phyloP scores from a whole-genome alignment of 2,113 vertebrate genomes.

The Tonatia bakeri region DNA sequence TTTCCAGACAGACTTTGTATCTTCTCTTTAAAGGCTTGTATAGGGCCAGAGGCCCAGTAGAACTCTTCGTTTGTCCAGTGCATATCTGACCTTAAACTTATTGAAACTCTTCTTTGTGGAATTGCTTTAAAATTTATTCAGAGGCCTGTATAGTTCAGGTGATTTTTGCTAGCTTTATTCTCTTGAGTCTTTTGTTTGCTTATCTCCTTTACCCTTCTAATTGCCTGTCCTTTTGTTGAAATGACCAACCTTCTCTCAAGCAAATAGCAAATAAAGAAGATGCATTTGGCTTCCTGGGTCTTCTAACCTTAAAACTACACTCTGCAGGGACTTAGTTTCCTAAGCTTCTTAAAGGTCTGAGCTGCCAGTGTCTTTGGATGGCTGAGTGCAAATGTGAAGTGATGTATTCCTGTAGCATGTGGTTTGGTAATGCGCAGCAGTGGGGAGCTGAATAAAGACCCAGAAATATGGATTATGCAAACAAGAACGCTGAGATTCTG shows the following conservation, averaged over 20 bases:
- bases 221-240: slow-evolving; percentile 14
- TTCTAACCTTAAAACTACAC: slow-evolving; percentile 11
- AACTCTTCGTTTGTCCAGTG: neutral
- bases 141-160: neutral
- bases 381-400: slow-evolving; percentile 31
- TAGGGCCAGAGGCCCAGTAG: neutral
- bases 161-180: slow-evolving; percentile 17
- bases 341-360: slow-evolving; percentile 46
- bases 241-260: neutral
- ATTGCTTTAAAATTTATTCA: slow-evolving; percentile 15
- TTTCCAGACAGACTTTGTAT: too few species aligned
- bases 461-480: slow-evolving; percentile 73
- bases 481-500: slow-evolving; percentile 69
- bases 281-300: slow-evolving; percentile 41
- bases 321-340: neutral
- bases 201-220: neutral
- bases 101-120: slow-evolving; percentile 26
- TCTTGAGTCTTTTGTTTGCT: slow-evolving; percentile 45
- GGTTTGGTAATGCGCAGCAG: slow-evolving; percentile 65
- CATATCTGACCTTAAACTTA: neutral
- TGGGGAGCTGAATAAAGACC: slow-evolving; percentile 79
- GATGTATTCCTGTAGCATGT: slow-evolving; percentile 61
- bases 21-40: neutral
- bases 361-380: slow-evolving; percentile 25
- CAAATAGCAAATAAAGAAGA: slow-evolving; percentile 37